A percentile compares a stretch with the other conserved stretches of the same genome.
Conservation (phyloP, 2,888 invertebrate species). For the Myopa tessellatipennis region DNA sequence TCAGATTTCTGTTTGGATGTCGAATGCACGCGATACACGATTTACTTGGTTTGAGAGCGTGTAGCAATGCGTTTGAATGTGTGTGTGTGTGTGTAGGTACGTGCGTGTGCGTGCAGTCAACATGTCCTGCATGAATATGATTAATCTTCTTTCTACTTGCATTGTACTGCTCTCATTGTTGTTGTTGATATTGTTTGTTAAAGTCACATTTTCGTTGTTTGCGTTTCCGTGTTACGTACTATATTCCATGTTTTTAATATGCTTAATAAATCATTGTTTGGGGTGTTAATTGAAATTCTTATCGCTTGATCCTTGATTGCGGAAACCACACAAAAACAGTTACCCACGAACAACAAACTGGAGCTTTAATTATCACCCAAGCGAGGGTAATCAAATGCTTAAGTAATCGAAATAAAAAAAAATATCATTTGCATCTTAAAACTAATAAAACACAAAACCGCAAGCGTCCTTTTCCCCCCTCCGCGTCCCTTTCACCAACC, state of each 20-base stretch:
- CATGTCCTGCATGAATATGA: conserved; percentile 7
- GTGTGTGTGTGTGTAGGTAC: no score
- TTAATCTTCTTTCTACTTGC: conserved; percentile 19
- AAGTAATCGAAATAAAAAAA: neutral
- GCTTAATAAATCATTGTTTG: conserved; percentile 14
- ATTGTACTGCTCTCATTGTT: conserved; percentile 10
- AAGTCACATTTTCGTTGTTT: neutral
- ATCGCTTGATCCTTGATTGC: neutral
- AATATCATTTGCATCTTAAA: neutral
- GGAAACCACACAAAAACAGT: no score
- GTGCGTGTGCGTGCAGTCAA: neutral
- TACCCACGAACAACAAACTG: neutral
- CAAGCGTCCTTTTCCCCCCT: no score
- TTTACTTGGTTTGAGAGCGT: neutral
- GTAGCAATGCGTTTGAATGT: no score
- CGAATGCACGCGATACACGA: neutral
- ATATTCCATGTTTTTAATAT: neutral
- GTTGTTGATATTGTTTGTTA: neutral
- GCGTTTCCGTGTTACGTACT: neutral
- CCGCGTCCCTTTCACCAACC: no score
- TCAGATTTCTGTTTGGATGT: neutral
- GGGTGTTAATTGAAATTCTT: conserved; percentile 5
- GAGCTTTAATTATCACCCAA: neutral
- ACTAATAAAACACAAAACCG: no score
- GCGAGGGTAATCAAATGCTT: neutral